Evolutionary conservation across 2,888 invertebrate species (phyloP), one percentile per base, ranked within the genome.

Genomic region (Anodontia alba): DNA sequence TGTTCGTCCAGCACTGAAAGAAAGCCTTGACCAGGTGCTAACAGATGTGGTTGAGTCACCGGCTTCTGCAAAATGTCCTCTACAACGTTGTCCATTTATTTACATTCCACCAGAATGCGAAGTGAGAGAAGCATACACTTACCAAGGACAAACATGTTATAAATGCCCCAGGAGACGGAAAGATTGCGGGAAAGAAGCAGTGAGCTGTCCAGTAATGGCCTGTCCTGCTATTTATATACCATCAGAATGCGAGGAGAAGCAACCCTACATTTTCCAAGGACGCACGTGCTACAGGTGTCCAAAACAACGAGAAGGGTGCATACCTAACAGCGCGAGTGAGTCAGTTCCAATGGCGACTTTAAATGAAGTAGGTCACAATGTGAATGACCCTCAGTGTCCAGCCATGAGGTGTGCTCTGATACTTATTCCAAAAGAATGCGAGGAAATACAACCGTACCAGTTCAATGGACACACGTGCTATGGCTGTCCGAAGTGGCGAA

Each of bases 401-500:
- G 31, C 70, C 0, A 33, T 76, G 12, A 31, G 72, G n/a, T 84
- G 84, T 70, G 67, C 77, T 1, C 29, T 66, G 54, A 73, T 69
- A 10, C 38, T 43, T 8, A 84, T 84, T 51, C 81, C 84, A 23
- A 31, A 73, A 20, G 78, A 76, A 33, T 84, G 84, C 33, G 66
- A 57, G 38, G 75, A 75, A 38, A 74, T 74, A 36, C 77, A 78
- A 42, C 78, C 84, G 1, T 84, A 71, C 46, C 54, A 78, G 0
- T 84, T 68, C 26, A 46, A 77, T 29, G 84, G 84, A n/a, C 67
- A 42, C 20, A 81, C 78, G 17, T 84, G 84, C 62, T 81, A 80
- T 36, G 54, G 74, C n/a, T 84, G 84, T 69, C 81, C 84, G 43
- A 81, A 57, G 69, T 81, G 81, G 79, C 70, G 77, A 46, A 42